phyloP scores from a whole-genome alignment of 30 jellyfish, hydroid and myxozoan genomes.

The Pelagia noctiluca region DNA sequence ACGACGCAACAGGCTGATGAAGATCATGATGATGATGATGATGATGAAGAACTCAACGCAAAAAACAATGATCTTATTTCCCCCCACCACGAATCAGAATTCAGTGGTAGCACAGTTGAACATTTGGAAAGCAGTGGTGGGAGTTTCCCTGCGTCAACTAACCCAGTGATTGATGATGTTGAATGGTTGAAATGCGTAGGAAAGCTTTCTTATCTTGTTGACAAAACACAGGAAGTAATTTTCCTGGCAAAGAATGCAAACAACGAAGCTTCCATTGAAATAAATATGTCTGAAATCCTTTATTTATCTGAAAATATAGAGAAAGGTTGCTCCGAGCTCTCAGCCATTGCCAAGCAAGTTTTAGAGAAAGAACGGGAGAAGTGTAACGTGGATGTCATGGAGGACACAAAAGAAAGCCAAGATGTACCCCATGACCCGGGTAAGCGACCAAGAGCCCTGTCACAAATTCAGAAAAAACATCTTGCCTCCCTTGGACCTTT shows the following conservation, averaged over 20 bases:
- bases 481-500: conserved; percentile 32
- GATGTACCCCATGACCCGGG: conserved; percentile 40
- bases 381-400: conserved; percentile 7
- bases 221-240: conserved; percentile 10
- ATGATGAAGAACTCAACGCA: conserved; percentile 14
- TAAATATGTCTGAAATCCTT: conserved; percentile 6
- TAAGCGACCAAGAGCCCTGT: conserved; percentile 10
- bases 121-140: conserved; percentile 10
- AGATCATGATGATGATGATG: background rate
- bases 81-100: conserved; percentile 3
- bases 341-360: conserved; percentile 16
- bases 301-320: conserved; percentile 7
- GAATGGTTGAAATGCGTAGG: background rate
- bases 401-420: background rate
- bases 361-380: conserved; percentile 22
- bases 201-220: conserved; percentile 13
- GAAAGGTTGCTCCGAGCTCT: conserved; percentile 24
- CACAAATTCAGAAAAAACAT: background rate
- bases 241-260: conserved; percentile 4
- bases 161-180: conserved; percentile 2
- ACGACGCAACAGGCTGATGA: background rate
- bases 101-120: conserved; percentile 4
- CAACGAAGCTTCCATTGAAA: conserved; percentile 6
- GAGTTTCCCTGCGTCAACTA: conserved; percentile 6
- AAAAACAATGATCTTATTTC: background rate